Conservation (phyloP, 2,888 invertebrate genomes). For the Leptinotarsa rubiginosa region DNA sequence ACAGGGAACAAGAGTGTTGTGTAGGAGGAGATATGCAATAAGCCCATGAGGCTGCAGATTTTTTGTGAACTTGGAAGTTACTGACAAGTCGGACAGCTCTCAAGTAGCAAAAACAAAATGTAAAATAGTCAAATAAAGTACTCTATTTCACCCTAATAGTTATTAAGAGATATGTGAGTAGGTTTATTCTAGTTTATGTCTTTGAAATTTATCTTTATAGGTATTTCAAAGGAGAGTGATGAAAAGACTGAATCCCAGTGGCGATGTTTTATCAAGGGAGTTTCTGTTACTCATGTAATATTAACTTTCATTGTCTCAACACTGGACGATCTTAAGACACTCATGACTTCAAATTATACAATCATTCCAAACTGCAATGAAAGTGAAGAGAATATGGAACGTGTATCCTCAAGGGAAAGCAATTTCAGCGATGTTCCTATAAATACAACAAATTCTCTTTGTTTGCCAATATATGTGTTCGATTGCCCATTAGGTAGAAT, state of each 20-base stretch:
- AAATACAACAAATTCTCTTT: slow-evolving; percentile 55
- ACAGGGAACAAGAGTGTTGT: too few relatives aligned
- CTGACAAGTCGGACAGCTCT: too few relatives aligned
- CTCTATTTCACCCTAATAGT: too few relatives aligned
- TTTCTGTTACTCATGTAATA: slow-evolving; percentile 73
- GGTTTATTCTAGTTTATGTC: neutral
- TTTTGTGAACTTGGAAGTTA: too few relatives aligned
- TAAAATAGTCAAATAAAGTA: too few relatives aligned
- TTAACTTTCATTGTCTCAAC: slow-evolving; percentile 76
- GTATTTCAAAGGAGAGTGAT: slow-evolving; percentile 35
- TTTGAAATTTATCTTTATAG: slow-evolving; percentile 31
- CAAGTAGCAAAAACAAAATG: too few relatives aligned
- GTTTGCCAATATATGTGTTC: slow-evolving; percentile 75
- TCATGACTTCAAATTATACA: slow-evolving; percentile 51
- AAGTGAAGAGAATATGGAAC: slow-evolving; percentile 55
- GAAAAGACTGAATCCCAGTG: slow-evolving; percentile 65
- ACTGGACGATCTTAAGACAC: slow-evolving; percentile 66
- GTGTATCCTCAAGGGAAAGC: slow-evolving; percentile 59
- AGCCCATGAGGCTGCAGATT: too few relatives aligned
- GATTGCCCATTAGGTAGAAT: slow-evolving; percentile 73
- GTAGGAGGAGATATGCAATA: too few relatives aligned
- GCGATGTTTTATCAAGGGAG: slow-evolving; percentile 76
- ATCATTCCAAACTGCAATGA: slow-evolving; percentile 54
- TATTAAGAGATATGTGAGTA: neutral
- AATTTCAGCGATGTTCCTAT: slow-evolving; percentile 62